Evolutionary conservation across 2,888 invertebrate genomes (phyloP).

Genomic region (Thumatha senex): DNA sequence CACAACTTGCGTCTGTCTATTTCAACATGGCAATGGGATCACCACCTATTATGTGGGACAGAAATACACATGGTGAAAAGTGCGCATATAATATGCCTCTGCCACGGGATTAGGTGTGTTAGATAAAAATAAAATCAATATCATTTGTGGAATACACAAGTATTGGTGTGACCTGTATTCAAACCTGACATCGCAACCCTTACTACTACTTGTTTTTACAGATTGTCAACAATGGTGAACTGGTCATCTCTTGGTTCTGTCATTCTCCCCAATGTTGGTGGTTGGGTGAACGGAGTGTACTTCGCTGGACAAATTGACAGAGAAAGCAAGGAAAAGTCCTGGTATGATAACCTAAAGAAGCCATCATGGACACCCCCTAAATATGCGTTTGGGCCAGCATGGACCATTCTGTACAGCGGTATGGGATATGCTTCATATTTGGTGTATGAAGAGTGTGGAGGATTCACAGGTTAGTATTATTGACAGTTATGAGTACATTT

Average conservation of each 20-base stretch:
- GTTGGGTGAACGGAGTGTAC: constrained; percentile 84
- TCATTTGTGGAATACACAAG: no score
- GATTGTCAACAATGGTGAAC: constrained; percentile 57
- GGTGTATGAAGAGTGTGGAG: constrained; percentile 90
- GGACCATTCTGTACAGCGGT: constrained; percentile 90
- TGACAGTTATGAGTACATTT: no score
- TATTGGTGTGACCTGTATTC: no score
- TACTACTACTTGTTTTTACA: no score
- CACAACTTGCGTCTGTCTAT: no score
- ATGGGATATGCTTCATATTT: constrained; percentile 95
- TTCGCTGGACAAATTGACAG: constrained; percentile 85
- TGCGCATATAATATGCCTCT: no score
- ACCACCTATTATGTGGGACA: no score
- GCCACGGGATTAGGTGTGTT: no score
- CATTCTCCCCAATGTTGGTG: constrained; percentile 45
- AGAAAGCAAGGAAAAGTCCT: constrained; percentile 48
- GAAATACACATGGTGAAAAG: no score
- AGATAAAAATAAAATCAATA: no score
- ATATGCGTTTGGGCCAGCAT: constrained; percentile 90
- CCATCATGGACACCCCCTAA: constrained; percentile 90
- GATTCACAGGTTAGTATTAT: constrained; percentile 82
- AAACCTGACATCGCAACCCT: no score
- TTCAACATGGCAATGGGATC: no score
- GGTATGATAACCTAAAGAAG: constrained; percentile 76
- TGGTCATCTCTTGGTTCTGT: constrained; percentile 62